Evolutionary conservation across 1,140 invertebrate genomes (phyloP).

Genomic region (Chrysoperla carnea): DNA sequence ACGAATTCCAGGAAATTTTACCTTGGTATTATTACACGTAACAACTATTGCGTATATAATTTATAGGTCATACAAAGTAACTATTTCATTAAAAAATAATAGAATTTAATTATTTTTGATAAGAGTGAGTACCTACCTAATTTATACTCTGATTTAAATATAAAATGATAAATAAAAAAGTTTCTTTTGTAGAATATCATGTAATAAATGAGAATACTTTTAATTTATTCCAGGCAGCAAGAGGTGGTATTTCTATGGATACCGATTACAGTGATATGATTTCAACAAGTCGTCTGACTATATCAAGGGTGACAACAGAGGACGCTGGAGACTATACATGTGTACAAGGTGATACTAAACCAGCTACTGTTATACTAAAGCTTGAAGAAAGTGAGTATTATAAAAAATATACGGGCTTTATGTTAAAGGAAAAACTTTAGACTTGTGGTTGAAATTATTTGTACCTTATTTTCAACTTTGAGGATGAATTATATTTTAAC

Average conservation of each 20-base stretch:
- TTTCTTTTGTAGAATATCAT: neutral
- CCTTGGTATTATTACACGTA: no score
- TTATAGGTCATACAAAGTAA: no score
- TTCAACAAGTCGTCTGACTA: slow-evolving; percentile 20
- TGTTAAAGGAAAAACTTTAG: no score
- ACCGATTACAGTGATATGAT: slow-evolving; percentile 16
- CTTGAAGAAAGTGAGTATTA: slow-evolving; percentile 25
- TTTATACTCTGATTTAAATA: neutral
- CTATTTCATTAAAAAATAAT: no score
- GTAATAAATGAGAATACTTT: no score
- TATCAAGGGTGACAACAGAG: slow-evolving; percentile 15
- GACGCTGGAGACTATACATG: slow-evolving; percentile 33
- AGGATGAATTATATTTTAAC: no score
- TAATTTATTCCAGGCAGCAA: slow-evolving; percentile 9
- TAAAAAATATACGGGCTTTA: no score
- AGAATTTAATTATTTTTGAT: neutral
- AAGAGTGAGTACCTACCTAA: no score
- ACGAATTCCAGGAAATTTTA: no score
- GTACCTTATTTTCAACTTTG: no score
- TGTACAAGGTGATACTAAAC: slow-evolving; percentile 19
- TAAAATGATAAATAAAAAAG: neutral
- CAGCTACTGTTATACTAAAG: slow-evolving; percentile 23
- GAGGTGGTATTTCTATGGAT: slow-evolving; percentile 19
- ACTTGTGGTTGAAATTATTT: no score
- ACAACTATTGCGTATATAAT: no score